Percentiles rank a stretch among this genome's conserved stretches.
Evolutionary conservation across 1,140 invertebrate species (phyloP).

Genomic region (Hyposmocoma kahamanoa): DNA sequence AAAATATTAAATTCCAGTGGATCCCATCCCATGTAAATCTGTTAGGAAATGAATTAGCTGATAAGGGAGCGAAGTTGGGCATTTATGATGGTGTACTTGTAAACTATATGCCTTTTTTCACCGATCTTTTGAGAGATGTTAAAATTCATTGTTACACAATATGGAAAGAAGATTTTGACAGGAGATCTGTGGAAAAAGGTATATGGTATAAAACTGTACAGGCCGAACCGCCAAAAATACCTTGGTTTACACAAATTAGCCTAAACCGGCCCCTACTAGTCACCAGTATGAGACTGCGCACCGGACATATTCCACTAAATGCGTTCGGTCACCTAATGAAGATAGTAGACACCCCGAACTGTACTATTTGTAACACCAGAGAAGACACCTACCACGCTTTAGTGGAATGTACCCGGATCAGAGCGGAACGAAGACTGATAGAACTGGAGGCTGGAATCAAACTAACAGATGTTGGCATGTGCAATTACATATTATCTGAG

Average conservation of each 20-base stretch:
- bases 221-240: conserved; percentile 1
- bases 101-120: background rate
- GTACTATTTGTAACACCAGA: background rate
- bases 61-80: background rate
- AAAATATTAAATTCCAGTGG: background rate
- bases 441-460: background rate
- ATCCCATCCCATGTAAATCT: conserved; percentile 1
- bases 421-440: background rate
- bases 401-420: background rate
- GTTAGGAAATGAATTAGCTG: background rate
- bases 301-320: conserved; percentile 6
- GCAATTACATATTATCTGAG: no score
- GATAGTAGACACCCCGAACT: background rate
- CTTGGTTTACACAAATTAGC: background rate
- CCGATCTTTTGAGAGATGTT: background rate
- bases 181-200: conserved; percentile 2
- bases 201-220: conserved; percentile 6
- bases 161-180: conserved; percentile 5
- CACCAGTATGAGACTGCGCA: background rate
- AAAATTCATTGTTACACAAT: background rate
- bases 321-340: background rate
- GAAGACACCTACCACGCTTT: background rate
- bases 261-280: background rate
- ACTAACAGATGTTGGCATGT: background rate
- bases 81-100: background rate